Evolutionary conservation across 2,113 vertebrate genomes (phyloP).

Genomic region (Trochalopteron elliotii): DNA sequence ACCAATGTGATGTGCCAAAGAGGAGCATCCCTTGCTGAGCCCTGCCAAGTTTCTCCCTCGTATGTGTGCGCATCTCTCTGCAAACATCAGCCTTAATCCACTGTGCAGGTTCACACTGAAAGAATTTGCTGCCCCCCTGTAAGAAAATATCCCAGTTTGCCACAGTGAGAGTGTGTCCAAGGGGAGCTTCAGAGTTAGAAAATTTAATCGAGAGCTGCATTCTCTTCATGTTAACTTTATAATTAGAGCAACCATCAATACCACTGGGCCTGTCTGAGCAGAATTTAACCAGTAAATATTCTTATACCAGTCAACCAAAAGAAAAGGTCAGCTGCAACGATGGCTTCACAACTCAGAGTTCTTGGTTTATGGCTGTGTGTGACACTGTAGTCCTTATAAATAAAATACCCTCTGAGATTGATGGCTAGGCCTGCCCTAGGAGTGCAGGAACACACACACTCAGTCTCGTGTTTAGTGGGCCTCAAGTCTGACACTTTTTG

Average conservation of each 20-base stretch:
- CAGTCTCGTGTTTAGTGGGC: neutral
- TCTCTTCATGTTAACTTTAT: neutral
- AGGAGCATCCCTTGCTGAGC: neutral
- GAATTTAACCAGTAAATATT: neutral
- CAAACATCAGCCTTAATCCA: neutral
- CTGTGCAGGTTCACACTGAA: neutral
- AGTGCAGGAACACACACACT: neutral
- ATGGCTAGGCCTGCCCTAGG: neutral
- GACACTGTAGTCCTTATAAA: neutral
- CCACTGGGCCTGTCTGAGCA: neutral
- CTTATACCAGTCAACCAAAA: neutral
- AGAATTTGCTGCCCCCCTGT: neutral
- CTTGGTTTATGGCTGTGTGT: neutral
- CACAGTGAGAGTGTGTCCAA: rapidly evolving
- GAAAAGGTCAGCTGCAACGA: neutral
- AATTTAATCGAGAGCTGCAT: neutral
- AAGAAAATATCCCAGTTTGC: neutral
- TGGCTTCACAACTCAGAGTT: neutral
- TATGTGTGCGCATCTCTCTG: neutral
- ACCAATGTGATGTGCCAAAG: neutral
- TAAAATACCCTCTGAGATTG: neutral
- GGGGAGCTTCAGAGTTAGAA: neutral
- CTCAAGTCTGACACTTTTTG: neutral
- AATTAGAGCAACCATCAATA: neutral
- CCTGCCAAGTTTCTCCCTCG: neutral